phyloP scores from a whole-genome alignment of 2,797 vertebrate genomes.

The Danio jaintianensis region DNA sequence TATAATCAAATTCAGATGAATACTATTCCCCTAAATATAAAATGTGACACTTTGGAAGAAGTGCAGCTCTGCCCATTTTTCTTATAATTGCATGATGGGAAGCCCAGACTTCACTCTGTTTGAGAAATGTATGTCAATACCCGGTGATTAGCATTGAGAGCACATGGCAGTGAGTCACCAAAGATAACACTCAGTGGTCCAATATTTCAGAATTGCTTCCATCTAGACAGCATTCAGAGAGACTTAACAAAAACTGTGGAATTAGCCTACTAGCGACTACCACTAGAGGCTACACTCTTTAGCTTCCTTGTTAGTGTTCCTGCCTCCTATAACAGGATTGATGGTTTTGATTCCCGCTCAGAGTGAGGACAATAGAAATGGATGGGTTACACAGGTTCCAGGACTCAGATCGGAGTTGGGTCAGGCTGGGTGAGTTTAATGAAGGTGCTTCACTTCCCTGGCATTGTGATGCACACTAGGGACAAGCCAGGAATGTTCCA shows the following conservation, averaged over 20 bases:
- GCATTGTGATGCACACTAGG: no score
- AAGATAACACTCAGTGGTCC: background rate
- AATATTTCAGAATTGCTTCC: background rate
- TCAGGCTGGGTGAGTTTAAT: no score
- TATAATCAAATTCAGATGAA: background rate
- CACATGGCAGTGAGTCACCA: background rate
- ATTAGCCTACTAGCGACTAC: constrained; percentile 6
- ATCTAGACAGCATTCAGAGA: constrained; percentile 37
- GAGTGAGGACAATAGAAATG: no score
- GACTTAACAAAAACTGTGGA: constrained; percentile 57
- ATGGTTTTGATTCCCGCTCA: no score
- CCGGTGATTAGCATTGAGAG: background rate
- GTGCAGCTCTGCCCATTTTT: background rate
- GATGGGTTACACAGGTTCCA: no score
- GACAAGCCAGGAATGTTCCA: no score
- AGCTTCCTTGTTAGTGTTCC: no score
- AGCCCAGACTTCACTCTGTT: background rate
- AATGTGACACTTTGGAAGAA: background rate
- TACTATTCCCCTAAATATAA: background rate
- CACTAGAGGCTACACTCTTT: no score
- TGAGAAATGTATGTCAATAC: background rate
- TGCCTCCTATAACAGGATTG: no score
- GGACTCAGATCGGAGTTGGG: no score
- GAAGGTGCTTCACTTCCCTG: no score
- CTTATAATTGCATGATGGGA: background rate